phyloP scores from a whole-genome alignment of 2,797 vertebrate genomes.

The Alauda arvensis region DNA sequence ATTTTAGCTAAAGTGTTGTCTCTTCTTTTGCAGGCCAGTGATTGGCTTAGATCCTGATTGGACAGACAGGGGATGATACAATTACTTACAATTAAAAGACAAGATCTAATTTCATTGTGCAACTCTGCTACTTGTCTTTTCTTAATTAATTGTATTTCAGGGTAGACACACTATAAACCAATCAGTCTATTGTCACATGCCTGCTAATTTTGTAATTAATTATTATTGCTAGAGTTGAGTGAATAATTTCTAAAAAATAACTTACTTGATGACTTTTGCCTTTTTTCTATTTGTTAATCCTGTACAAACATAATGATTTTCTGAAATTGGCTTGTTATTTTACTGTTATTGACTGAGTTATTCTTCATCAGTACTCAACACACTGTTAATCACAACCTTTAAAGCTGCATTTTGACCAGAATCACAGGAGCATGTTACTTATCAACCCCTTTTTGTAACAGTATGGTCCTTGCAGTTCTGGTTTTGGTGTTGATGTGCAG shows the following conservation, averaged over 20 bases:
- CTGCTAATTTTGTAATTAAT: slow-evolving; percentile 54
- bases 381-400: not conserved
- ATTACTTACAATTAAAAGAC: slow-evolving; percentile 19
- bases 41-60: not conserved
- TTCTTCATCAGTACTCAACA: not conserved
- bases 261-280: not conserved
- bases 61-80: not conserved
- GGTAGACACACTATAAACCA: not conserved
- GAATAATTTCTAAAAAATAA: slow-evolving; percentile 13
- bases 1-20: not conserved
- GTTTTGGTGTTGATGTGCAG: not conserved
- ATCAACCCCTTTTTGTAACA: not conserved
- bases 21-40: not conserved
- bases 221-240: not conserved
- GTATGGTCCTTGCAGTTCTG: not conserved
- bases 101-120: slow-evolving; percentile 36
- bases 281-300: not conserved
- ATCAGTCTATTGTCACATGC: slow-evolving; percentile 13
- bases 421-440: not conserved
- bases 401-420: not conserved
- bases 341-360: not conserved
- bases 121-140: slow-evolving; percentile 12
- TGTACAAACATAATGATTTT: not conserved
- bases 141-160: slow-evolving; percentile 50
- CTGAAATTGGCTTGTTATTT: not conserved